Conservation (phyloP, 2,888 invertebrate species). For the Pollenia griseotomentosa region DNA sequence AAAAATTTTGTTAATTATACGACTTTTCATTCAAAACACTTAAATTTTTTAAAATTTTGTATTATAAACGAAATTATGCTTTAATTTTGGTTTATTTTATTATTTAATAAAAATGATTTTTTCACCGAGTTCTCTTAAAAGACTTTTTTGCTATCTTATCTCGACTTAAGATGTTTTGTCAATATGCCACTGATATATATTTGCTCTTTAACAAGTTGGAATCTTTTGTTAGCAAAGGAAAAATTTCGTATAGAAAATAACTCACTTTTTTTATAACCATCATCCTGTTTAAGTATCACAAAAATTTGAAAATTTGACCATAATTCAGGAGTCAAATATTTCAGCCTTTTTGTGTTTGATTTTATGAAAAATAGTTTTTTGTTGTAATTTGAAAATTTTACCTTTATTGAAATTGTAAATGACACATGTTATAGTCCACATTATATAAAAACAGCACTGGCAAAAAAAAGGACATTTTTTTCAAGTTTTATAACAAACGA, state of each 20-base stretch:
- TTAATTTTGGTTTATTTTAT: no score
- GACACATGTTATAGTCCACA: slow-evolving; percentile 69
- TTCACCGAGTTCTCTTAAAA: no score
- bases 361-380: slow-evolving; percentile 16
- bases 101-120: no score
- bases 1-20: no score
- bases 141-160: no score
- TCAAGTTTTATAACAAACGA: slow-evolving; percentile 37
- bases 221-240: slow-evolving; percentile 16
- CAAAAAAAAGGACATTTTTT: slow-evolving; percentile 36
- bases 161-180: no score
- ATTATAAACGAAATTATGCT: no score
- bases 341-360: slow-evolving; percentile 34
- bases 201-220: not conserved
- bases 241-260: slow-evolving; percentile 14
- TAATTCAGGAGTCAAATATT: slow-evolving; percentile 68
- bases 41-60: no score
- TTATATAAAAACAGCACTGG: slow-evolving; percentile 11
- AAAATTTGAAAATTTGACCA: slow-evolving; percentile 61
- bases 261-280: slow-evolving; percentile 46
- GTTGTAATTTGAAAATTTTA: slow-evolving; percentile 43
- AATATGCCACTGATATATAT: no score
- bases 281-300: slow-evolving; percentile 33
- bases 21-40: no score
- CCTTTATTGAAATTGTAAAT: slow-evolving; percentile 72